Conservation (phyloP, 2,113 vertebrate genomes). For the Cynocephalus volans region DNA sequence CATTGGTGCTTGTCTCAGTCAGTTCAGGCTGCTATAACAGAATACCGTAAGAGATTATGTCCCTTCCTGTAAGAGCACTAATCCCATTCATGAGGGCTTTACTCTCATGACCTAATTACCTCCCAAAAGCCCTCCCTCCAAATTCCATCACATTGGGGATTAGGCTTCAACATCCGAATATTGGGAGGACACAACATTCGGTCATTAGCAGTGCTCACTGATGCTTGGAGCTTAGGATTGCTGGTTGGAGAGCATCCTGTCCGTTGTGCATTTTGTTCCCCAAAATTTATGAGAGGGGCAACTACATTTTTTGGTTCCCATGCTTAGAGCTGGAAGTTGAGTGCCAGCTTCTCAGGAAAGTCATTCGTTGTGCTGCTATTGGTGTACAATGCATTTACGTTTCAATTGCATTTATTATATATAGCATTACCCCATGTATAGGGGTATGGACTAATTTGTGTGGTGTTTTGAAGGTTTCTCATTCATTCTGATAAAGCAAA, state of each 20-base stretch:
- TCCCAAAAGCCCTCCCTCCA: neutral
- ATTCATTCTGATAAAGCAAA: slow-evolving; percentile 49
- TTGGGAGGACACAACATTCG: neutral
- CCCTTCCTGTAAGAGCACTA: neutral
- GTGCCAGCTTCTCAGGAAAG: neutral
- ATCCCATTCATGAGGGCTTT: neutral
- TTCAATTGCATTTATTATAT: neutral
- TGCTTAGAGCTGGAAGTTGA: neutral
- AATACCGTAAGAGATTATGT: neutral
- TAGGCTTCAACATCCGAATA: neutral
- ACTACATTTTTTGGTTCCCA: neutral
- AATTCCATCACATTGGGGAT: neutral
- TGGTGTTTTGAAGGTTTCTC: slow-evolving; percentile 13
- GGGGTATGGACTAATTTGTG: neutral
- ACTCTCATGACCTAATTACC: neutral
- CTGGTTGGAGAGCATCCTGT: neutral
- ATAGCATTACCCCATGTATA: neutral
- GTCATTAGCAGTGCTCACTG: neutral
- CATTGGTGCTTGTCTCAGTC: neutral
- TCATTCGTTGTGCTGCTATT: neutral
- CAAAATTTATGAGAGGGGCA: neutral
- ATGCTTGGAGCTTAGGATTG: neutral
- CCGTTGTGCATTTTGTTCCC: neutral
- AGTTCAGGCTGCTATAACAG: neutral
- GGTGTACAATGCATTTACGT: neutral